These are phyloP conservation scores for Pseudochromis fuscus DNA, from an alignment of 2,797 vertebrate genomes.

Conservation along the genomic window DNA sequence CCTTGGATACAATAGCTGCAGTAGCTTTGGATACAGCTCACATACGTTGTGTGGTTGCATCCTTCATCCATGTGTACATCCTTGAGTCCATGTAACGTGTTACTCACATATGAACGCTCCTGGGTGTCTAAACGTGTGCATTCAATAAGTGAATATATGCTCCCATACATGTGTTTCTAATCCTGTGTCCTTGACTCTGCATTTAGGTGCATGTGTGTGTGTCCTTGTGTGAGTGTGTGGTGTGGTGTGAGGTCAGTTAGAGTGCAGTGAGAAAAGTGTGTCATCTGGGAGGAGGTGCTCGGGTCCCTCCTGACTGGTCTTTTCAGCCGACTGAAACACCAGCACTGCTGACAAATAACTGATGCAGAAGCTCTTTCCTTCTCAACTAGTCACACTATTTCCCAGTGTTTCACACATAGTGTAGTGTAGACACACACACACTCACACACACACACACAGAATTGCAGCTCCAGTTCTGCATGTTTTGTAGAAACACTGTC, in stretches of 20 bases:
- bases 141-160: too few relatives aligned
- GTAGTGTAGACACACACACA: not conserved
- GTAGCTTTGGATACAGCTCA: constrained; percentile 1
- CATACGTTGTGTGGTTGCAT: not conserved
- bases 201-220: not conserved
- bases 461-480: constrained; percentile 2
- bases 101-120: not conserved
- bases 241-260: constrained; percentile 63
- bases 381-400: constrained; percentile 43
- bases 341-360: constrained; percentile 59
- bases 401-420: constrained; percentile 26
- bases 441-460: not conserved
- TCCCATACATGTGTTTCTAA: not conserved
- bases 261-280: constrained; percentile 71
- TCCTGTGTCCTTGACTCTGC: constrained; percentile 4
- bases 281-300: constrained; percentile 56
- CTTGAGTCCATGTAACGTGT: not conserved
- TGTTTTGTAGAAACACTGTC: constrained; percentile 23
- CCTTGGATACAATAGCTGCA: constrained; percentile 13
- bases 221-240: constrained; percentile 8
- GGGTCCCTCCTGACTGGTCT: constrained; percentile 60
- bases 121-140: not conserved
- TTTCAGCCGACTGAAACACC: constrained; percentile 61
- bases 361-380: constrained; percentile 49
- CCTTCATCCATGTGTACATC: not conserved